These are phyloP conservation scores for Semnornis frantzii DNA, from an alignment of 2,113 vertebrate genomes.

Conservation along the genomic window DNA sequence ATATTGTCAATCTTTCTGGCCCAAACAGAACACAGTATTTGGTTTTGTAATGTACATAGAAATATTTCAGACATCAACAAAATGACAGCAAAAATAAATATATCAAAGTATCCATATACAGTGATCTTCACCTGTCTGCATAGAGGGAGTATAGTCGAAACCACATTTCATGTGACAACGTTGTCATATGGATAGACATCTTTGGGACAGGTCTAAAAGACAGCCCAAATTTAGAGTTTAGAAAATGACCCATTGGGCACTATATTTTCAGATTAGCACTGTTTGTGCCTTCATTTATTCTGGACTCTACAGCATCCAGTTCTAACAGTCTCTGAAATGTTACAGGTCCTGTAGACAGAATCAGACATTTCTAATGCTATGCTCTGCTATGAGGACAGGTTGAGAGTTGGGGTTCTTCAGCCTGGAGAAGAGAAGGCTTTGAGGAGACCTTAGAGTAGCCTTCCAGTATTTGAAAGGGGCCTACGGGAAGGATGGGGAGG, in stretches of 20 bases:
- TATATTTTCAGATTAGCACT: background rate
- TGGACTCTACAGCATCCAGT: background rate
- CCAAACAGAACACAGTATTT: background rate
- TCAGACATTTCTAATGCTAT: background rate
- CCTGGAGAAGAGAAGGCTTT: no score
- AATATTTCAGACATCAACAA: slow-evolving; percentile 18
- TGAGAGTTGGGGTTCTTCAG: no score
- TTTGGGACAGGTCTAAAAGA: background rate
- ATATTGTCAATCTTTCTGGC: background rate
- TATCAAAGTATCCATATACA: background rate
- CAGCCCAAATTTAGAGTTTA: background rate
- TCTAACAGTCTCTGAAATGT: background rate
- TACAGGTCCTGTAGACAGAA: background rate
- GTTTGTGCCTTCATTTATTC: background rate
- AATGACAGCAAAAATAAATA: background rate
- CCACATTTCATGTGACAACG: background rate
- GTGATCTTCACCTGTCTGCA: background rate
- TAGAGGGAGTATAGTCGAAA: background rate
- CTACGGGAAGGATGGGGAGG: no score
- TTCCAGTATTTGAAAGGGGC: no score
- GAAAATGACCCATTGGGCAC: background rate
- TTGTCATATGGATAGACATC: background rate
- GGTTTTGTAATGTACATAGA: slow-evolving; percentile 4
- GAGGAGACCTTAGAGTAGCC: no score
- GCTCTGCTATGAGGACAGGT: no score